Base-by-base conservation (phyloP, 2,797 vertebrate species). In the Leptatherina wallacei region DNA sequence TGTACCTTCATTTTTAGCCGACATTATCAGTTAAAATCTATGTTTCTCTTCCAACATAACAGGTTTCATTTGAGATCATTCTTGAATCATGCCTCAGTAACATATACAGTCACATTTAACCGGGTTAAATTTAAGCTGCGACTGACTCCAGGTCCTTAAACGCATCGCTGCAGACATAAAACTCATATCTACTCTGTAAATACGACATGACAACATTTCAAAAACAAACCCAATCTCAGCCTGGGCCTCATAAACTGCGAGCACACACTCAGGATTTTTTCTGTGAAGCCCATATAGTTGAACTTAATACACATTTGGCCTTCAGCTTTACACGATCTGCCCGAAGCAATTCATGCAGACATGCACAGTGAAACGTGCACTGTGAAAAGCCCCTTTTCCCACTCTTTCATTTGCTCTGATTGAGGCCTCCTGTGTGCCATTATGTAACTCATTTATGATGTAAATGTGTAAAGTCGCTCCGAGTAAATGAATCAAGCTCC, bases 401-500 rank as follows among this genome's bases (percentile, higher is more conserved):
- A 57, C 69, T 27, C 36, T 70, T 80, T 70, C 30, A 44, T 72
- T 55, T 69, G 30, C 59, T 71, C 54, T 72, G 73, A 81, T 65
- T n/a, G 30, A 60, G 52, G 36, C 42, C 62, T 77, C 0, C 13
- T 52, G 69, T 49, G 60, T 33, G 42, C 44, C 73, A 52, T 85
- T 73, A 80, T 40, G 63, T 66, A 72, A 61, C 64, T 49, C 40
- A 55, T 75, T 77, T 58, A 83, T 76, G 64, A 87, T 56, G 73
- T 72, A 63, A 81, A 82, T 13, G 69, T 70, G 82, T 69, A 62
- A 82, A 74, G 65, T 71, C 59, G 49, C 82, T 65, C 62, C 71
- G 79, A 80, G 80, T 73, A 84, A 69, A 63, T 75, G 59, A 77
- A 63, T 76, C 57, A 30, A 83, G 55, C 82, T 83, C 44, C 69